Evolutionary conservation across 2,888 invertebrate genomes (phyloP).

Genomic region (Tetrapedia diversipes): DNA sequence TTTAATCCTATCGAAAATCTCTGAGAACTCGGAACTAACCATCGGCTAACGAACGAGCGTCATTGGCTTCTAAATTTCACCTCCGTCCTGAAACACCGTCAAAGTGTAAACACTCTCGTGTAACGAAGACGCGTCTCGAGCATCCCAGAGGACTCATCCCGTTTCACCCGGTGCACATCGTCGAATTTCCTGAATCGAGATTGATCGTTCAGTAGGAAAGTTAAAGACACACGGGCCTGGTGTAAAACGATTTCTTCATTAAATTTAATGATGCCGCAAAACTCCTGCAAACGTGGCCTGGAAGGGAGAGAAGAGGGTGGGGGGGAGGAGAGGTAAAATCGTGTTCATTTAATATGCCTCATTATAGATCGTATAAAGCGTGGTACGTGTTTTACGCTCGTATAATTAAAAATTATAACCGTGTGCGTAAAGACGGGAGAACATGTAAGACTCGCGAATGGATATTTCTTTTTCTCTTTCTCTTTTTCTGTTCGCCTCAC

Average conservation of each 20-base stretch:
- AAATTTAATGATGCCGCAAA: conserved; percentile 49
- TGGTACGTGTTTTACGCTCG: not conserved
- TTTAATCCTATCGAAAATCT: not conserved
- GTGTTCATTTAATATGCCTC: conserved; percentile 44
- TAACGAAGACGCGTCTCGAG: conserved; percentile 11
- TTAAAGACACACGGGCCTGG: conserved; percentile 13
- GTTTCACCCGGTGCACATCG: not conserved
- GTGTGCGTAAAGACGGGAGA: not conserved
- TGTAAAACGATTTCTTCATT: conserved; percentile 52
- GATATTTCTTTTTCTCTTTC: not conserved
- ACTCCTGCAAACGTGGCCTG: conserved; percentile 5
- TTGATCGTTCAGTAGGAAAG: conserved; percentile 1
- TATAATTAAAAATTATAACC: conserved; percentile 42
- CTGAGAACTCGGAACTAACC: not conserved
- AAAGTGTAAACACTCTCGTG: conserved; percentile 1
- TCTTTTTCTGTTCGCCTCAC: not conserved
- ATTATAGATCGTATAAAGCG: conserved; percentile 40
- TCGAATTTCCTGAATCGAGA: not conserved
- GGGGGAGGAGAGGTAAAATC: conserved; percentile 1
- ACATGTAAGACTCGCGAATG: conserved; percentile 33
- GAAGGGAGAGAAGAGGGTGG: too few relatives aligned
- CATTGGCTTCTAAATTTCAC: conserved; percentile 2
- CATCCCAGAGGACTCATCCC: not conserved
- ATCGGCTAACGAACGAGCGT: not conserved
- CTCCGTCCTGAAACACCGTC: not conserved